These are phyloP conservation scores for Drosophila sulfurigaster DNA, from an alignment of 1,140 invertebrate genomes.

Conservation along the genomic window DNA sequence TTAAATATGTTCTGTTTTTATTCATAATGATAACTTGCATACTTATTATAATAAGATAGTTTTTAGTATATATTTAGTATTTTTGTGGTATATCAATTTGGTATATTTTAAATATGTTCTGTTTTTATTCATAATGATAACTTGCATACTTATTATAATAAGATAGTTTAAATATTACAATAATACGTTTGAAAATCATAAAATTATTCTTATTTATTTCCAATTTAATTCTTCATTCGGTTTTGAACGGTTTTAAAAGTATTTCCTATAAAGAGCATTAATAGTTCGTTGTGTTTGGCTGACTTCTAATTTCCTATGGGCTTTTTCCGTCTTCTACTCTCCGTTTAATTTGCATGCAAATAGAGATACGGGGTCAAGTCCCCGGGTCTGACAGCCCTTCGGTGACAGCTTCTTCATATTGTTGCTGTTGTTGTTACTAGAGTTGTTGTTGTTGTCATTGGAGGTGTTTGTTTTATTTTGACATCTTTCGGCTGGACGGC, in stretches of 20 bases:
- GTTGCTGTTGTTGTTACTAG: conserved; percentile 11
- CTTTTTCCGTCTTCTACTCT: conserved; percentile 21
- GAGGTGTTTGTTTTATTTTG: conserved; percentile 82
- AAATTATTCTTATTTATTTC: no score
- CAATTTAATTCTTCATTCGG: no score
- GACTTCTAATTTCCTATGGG: conserved; percentile 10
- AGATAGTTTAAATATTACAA: no score
- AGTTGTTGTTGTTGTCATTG: conserved; percentile 35
- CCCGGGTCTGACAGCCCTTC: conserved; percentile 27
- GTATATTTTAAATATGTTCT: no score
- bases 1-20: no score
- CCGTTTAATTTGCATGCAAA: conserved; percentile 75
- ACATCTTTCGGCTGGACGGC: conserved; percentile 66
- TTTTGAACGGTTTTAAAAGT: not conserved
- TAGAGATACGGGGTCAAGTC: conserved; percentile 57
- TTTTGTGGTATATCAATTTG: no score
- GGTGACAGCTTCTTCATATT: conserved; percentile 18
- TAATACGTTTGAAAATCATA: no score
- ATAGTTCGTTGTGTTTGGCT: conserved; percentile 5
- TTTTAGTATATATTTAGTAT: no score
- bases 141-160: no score
- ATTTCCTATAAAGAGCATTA: not conserved
- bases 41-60: no score
- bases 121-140: no score
- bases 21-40: no score